Percentiles rank a stretch among this genome's conserved stretches.
These are phyloP conservation scores for Cartodere bifasciata DNA, from an alignment of 2,888 invertebrate species.

Conservation along the genomic window DNA sequence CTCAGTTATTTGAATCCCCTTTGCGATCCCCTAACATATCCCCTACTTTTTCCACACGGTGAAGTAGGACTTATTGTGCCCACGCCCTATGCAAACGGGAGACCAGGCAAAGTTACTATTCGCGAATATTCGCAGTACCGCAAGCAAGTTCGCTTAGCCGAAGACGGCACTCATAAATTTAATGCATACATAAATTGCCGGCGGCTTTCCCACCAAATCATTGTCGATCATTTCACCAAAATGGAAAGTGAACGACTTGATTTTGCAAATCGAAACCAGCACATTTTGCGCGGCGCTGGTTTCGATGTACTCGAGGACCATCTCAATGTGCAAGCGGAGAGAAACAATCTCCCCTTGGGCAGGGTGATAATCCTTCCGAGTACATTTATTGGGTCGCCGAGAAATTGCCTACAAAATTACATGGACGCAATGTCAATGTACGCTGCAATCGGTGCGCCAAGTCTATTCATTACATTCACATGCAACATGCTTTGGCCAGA, in stretches of 20 bases:
- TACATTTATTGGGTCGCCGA: too few relatives aligned
- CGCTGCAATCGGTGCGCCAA: background rate
- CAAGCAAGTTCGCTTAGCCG: conserved; percentile 1
- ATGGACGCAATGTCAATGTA: conserved; percentile 2
- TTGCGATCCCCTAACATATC: conserved; percentile 14
- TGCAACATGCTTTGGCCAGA: conserved; percentile 2
- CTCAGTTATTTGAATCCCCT: conserved; percentile 7
- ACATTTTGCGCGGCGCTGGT: conserved; percentile 3
- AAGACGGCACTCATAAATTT: conserved; percentile 4
- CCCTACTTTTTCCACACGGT: conserved; percentile 12
- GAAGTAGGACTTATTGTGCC: conserved; percentile 10
- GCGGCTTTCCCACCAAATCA: conserved; percentile 10
- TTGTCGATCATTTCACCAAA: conserved; percentile 6
- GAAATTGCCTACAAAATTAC: conserved; percentile 7
- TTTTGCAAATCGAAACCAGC: conserved; percentile 5
- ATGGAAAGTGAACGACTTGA: conserved; percentile 8
- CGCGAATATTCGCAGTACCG: conserved; percentile 8
- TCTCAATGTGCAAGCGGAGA: conserved; percentile 4
- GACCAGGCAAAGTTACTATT: conserved; percentile 2
- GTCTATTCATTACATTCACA: conserved; percentile 4
- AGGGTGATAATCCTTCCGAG: conserved; percentile 8
- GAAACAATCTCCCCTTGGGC: conserved; percentile 7
- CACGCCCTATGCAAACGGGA: background rate
- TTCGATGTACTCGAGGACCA: conserved; percentile 2
- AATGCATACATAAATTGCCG: background rate